phyloP scores from a whole-genome alignment of 1,140 invertebrate species.

The Cheumatopsyche charites region DNA sequence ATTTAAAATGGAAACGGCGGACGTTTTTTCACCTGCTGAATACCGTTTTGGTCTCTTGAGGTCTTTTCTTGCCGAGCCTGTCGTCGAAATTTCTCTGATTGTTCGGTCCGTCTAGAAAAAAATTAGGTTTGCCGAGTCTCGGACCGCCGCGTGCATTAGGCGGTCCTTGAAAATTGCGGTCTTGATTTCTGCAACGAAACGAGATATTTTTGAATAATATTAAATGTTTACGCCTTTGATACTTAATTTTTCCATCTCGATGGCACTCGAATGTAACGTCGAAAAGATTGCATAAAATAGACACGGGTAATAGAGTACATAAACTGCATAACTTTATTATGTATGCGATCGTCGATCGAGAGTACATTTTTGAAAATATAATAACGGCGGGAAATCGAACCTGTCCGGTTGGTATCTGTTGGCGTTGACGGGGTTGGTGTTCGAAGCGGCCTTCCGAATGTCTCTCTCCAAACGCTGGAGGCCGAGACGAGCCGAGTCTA shows the following conservation, averaged over 20 bases:
- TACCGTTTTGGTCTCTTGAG: slow-evolving; percentile 61
- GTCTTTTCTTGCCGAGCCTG: slow-evolving; percentile 54
- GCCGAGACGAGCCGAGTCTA: slow-evolving; percentile 22
- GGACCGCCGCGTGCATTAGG: slow-evolving; percentile 53
- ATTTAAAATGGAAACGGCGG: background rate
- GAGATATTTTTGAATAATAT: too few species aligned
- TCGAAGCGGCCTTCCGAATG: slow-evolving; percentile 2
- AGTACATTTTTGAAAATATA: too few species aligned
- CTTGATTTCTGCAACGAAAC: slow-evolving; percentile 36
- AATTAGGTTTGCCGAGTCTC: slow-evolving; percentile 50
- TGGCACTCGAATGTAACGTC: too few species aligned
- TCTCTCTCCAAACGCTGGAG: slow-evolving; percentile 30
- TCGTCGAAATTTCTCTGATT: slow-evolving; percentile 53
- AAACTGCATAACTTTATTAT: too few species aligned
- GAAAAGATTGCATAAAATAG: too few species aligned
- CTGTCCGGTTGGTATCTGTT: background rate
- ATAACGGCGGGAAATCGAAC: background rate
- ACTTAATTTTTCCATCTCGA: too few species aligned
- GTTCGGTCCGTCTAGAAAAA: slow-evolving; percentile 51
- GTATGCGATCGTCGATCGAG: too few species aligned
- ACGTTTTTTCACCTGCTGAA: slow-evolving; percentile 55
- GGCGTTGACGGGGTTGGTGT: slow-evolving; percentile 2
- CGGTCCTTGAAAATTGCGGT: slow-evolving; percentile 54
- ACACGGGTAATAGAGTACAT: too few species aligned
- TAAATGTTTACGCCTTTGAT: too few species aligned